Evolutionary conservation across 2,888 invertebrate species (phyloP).

Genomic region (Drosophila nr. perissopoda): DNA sequence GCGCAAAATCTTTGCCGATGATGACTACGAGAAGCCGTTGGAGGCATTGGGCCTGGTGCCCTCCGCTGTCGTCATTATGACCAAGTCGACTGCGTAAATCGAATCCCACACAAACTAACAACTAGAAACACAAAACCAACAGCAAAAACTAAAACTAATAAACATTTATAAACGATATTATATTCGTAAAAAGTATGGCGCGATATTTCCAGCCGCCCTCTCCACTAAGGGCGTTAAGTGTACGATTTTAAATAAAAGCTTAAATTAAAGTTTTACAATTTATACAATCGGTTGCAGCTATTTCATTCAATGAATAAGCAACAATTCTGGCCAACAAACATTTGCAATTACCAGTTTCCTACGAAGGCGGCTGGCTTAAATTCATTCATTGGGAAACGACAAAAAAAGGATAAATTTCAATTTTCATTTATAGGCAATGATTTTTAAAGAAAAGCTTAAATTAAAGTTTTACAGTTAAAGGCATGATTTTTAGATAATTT

Average conservation of each 20-base stretch:
- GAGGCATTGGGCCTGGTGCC: slow-evolving; percentile 93
- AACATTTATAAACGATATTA: slow-evolving; percentile 35
- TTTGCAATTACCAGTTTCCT: background rate
- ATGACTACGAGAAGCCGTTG: slow-evolving; percentile 95
- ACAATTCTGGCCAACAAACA: background rate
- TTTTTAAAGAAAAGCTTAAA: slow-evolving; percentile 47
- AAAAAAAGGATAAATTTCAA: no score
- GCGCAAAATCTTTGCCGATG: slow-evolving; percentile 92
- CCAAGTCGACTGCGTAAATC: slow-evolving; percentile 60
- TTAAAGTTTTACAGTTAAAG: slow-evolving; percentile 28
- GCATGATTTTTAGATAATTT: no score
- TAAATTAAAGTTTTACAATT: slow-evolving; percentile 25
- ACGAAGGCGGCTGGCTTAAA: no score
- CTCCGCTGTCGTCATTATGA: slow-evolving; percentile 88
- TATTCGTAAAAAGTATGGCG: slow-evolving; percentile 23
- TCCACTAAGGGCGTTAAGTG: slow-evolving; percentile 17
- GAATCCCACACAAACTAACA: slow-evolving; percentile 19
- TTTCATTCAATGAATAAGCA: background rate
- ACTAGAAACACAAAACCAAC: slow-evolving; percentile 2
- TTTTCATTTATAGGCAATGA: no score
- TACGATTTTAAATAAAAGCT: slow-evolving; percentile 57
- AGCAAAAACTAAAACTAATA: slow-evolving; percentile 16
- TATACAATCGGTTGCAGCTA: background rate
- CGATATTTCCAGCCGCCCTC: slow-evolving; percentile 25
- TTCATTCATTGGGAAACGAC: no score